These are phyloP conservation scores for Coreius guichenoti DNA, from an alignment of 2,797 vertebrate genomes.

Conservation along the genomic window DNA sequence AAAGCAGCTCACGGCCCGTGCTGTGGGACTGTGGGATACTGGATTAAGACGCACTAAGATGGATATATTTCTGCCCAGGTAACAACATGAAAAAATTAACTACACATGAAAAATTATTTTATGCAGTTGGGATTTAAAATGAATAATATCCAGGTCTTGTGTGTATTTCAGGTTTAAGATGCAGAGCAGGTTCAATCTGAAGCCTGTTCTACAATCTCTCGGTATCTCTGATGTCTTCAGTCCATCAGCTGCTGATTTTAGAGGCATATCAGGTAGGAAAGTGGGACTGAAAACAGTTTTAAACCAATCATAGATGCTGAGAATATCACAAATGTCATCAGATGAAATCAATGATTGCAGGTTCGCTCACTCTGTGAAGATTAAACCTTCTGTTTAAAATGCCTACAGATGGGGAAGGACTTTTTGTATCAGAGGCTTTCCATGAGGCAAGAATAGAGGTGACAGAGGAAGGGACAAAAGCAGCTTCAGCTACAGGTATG, in stretches of 20 bases:
- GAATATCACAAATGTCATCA: not conserved
- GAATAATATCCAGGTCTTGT: not conserved
- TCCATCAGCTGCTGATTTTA: slow-evolving; percentile 85
- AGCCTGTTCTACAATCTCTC: slow-evolving; percentile 81
- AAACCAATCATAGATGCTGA: not conserved
- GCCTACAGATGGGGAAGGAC: slow-evolving; percentile 78
- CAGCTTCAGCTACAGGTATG: slow-evolving; percentile 85
- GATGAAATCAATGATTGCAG: not conserved
- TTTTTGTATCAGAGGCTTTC: slow-evolving; percentile 88
- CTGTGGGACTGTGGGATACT: slow-evolving; percentile 79
- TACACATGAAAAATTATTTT: not conserved
- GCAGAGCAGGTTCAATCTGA: slow-evolving; percentile 87
- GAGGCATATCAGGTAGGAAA: slow-evolving; percentile 87
- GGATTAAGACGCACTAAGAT: slow-evolving; percentile 84
- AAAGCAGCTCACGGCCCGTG: slow-evolving; percentile 79
- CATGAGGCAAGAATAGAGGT: slow-evolving; percentile 89
- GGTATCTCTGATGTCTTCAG: slow-evolving; percentile 88
- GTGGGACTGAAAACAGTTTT: not conserved
- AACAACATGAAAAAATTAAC: slow-evolving; percentile 21
- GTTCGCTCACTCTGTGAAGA: not conserved
- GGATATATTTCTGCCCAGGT: slow-evolving; percentile 92
- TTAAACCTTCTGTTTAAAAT: not conserved
- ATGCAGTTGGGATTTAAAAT: not conserved
- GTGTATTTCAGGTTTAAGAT: slow-evolving; percentile 84
- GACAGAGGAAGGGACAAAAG: slow-evolving; percentile 86